Evolutionary conservation across 2,797 vertebrate genomes (phyloP).

Genomic region (Cirrhinus molitorella): DNA sequence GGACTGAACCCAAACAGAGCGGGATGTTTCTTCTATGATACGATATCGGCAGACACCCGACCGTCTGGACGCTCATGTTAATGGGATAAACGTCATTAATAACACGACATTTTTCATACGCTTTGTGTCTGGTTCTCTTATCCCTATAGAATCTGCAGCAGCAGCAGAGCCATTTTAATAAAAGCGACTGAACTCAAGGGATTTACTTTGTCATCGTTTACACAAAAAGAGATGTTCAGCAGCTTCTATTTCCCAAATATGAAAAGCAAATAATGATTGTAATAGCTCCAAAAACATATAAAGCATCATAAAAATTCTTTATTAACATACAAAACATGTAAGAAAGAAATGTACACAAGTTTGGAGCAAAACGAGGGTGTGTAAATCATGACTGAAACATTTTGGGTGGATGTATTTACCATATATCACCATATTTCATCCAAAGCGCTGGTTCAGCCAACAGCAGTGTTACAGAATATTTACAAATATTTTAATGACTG

Average conservation of each 20-base stretch:
- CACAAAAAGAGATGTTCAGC: not conserved
- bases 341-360: not conserved
- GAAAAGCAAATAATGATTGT: not conserved
- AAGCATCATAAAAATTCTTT: not conserved
- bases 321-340: not conserved
- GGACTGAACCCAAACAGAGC: not conserved
- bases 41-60: not conserved
- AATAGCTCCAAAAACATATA: not conserved
- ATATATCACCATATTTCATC: not conserved
- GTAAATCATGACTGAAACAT: not conserved
- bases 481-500: not conserved
- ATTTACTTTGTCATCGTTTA: not conserved
- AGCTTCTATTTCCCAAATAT: not conserved
- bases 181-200: not conserved
- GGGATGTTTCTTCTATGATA: not conserved
- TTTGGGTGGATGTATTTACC: not conserved
- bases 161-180: not conserved
- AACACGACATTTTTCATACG: not conserved
- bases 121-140: too few relatives aligned
- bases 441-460: not conserved
- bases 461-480: not conserved
- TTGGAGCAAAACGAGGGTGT: not conserved
- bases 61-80: not conserved
- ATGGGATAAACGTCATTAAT: conserved; percentile 24
- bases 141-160: too few relatives aligned